Base-by-base conservation (phyloP, 2,888 invertebrate species). In the Drosophila lutescens region DNA sequence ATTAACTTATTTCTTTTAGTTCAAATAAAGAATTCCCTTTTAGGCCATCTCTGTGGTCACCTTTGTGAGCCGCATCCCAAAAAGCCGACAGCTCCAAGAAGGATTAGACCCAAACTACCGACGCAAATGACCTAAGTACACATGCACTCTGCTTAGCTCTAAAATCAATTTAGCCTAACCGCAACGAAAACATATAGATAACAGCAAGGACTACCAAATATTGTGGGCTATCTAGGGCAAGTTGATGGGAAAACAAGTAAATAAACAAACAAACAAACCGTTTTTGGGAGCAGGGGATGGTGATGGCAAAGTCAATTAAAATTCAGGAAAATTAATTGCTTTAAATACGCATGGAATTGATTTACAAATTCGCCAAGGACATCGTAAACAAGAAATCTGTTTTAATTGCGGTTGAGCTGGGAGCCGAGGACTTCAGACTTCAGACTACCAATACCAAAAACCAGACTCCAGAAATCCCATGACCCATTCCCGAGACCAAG, bases 301-400 rank as follows among this genome's bases (percentile, higher is more conserved):
- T 34, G 34, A 66, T 49, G 32, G 49, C 51, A 59, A 78, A 83
- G 68, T 74, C 53, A 81, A 86, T 84, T 84, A 78, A 78, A 78
- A 84, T 81, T 58, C 69, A 71, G 59, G 66, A 51, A 79, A 84
- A 78, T 81, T 84, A 84, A 85, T 86, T 84, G 87, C 78, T 78
- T 74, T 74, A 86, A 78, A 79, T 79, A 81, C 79, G 67, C 78
- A 76, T 70, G 57, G 79, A 86, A 84, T 84, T 84, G 83, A 85
- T 87, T 84, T 85, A 81, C 83, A 81, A 86, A 86, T 86, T 84
- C 79, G 50, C 76, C 67, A 85, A 84, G 74, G 87, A 87, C 87
- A 85, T 78, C 74, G 80, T 79, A 71, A 70, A 76, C 86, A 82
- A 78, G 80, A 87, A 83, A 86, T 85, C 83, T 75, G 77, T 78